Evolutionary conservation across 2,888 invertebrate genomes (phyloP), one percentile per base, ranked within the genome.

Genomic region (Tiliacea aurago): DNA sequence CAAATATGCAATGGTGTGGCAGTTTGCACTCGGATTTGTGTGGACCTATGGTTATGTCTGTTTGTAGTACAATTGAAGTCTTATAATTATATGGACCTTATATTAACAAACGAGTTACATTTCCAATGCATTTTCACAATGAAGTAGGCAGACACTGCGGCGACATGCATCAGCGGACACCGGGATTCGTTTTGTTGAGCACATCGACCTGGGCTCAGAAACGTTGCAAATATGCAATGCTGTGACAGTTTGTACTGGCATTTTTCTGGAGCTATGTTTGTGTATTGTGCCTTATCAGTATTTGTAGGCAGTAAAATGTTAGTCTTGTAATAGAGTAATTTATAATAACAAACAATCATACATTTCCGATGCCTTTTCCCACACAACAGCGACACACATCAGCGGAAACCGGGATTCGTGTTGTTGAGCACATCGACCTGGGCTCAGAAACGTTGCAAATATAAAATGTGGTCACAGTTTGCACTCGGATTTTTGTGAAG

Each of bases 181-280:
- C n/a, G 45, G 68, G 67, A 79, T 80, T 83, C 78, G 69, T 85
- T 87, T 76, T 85, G 65, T 78, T 80, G 62, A 70, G 72, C 73
- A 51, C 73, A 78, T 68, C 61, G 79, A 80, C 69, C 68, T 73
- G 56, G 33, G 56, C 18, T 67, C 55, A 37, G 59, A 9, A 69
- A 59, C 56, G 55, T 62, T 37, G 28, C 56, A 61, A 69, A 77
- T 75, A 73, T 75, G 77, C 77, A 66, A 70, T 68, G 51, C 53
- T 59, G 55, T 56, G 69, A 15, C 67, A 53, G 43, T 78, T 73
- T 62, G 15, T 56, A 66, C 51, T 61, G 4, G 33, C 15, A 51
- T 66, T 62, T 58, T 70, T 15, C 23, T 15, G 18, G 0, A 33
- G 1, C 2, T 18, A 55, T 37, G 23, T 5, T 61, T 53, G 33